Base-by-base conservation (phyloP, 2,888 invertebrate genomes). In the Apoderus coryli region DNA sequence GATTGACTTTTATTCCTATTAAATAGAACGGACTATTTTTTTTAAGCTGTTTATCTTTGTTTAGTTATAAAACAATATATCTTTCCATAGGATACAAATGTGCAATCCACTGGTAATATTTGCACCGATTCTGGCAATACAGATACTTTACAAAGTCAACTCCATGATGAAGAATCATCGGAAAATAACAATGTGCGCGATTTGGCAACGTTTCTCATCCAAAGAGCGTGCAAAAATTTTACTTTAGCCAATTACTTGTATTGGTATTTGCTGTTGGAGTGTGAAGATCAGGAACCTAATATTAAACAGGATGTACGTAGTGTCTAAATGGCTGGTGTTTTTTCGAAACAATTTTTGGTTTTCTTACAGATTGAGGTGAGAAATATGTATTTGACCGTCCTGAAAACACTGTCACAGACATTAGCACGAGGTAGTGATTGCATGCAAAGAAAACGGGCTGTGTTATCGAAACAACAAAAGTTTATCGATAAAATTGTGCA, bases 251-350 rank as follows among this genome's bases (percentile, higher is more conserved):
- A 95, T 65, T 96, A 95, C 58, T 77, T 99, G 44, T 96, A 88
- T 62, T 98, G 98, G 98, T 90, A 89, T 63, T 64, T 92, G 41
- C 69, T 81, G 35, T 85, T 93, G 37, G 96, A 96, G 61, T 88
- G 90, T 55, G 92, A 92, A 58, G 88, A 89, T 57, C 77, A 79
- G 41, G 79, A 79, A 52, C 62, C 65, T 5, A 69, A 65, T 14
- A 64, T 62, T 6, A 76, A 77, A 44, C 81, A 82, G 54, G 82
- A 88, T 50, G 54, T 54, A 44, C 49, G 48, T 42, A 25, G n/a
- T n/a, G n/a, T n/a, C n/a, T n/a, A n/a, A 65, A n/a, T n/a, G n/a
- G n/a, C n/a, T n/a, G n/a, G n/a, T n/a, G n/a, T n/a, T n/a, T 10
- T 24, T 6, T n/a, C n/a, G n/a, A n/a, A n/a, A n/a, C n/a, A n/a